Percentiles rank a stretch among this genome's conserved stretches.
Evolutionary conservation across 2,113 vertebrate genomes (phyloP).

Genomic region (Limanda limanda): DNA sequence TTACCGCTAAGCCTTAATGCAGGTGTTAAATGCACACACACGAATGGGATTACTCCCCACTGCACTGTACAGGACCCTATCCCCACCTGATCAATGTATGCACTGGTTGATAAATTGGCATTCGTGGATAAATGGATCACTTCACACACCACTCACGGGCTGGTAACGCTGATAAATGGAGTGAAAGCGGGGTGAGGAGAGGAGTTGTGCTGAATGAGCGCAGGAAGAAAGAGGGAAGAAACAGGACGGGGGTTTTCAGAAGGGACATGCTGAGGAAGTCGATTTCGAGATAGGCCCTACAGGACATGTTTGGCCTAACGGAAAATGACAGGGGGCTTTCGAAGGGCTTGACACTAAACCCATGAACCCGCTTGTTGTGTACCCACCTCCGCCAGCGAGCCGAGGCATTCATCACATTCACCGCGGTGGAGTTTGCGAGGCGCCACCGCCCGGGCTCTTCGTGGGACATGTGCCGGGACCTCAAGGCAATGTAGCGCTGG

Average conservation of each 20-base stretch:
- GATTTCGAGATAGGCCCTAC: conserved; percentile 49
- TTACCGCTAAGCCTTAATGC: conserved; percentile 56
- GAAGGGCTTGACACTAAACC: conserved; percentile 73
- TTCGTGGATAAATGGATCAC: conserved; percentile 80
- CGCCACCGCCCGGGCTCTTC: conserved; percentile 48
- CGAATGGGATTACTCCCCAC: conserved; percentile 61
- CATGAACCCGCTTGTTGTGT: conserved; percentile 64
- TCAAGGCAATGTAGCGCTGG: conserved; percentile 71
- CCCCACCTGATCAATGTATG: conserved; percentile 66
- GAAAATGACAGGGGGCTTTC: conserved; percentile 78
- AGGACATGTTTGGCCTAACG: conserved; percentile 77
- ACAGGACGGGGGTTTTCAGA: conserved; percentile 19
- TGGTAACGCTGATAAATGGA: conserved; percentile 78
- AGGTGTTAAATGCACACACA: conserved; percentile 52
- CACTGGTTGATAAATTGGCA: conserved; percentile 79
- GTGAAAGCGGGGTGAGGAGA: conserved; percentile 33
- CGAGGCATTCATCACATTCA: conserved; percentile 73
- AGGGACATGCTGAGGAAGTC: conserved; percentile 56
- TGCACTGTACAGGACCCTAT: conserved; percentile 43
- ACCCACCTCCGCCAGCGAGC: conserved; percentile 48
- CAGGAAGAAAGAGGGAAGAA: conserved; percentile 38
- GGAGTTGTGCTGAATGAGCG: conserved; percentile 50
- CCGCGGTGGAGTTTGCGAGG: conserved; percentile 63
- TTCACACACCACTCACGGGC: conserved; percentile 71
- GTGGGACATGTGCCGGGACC: conserved; percentile 78